These are phyloP conservation scores for Notodonta dromedarius DNA, from an alignment of 2,888 invertebrate genomes.

Conservation along the genomic window DNA sequence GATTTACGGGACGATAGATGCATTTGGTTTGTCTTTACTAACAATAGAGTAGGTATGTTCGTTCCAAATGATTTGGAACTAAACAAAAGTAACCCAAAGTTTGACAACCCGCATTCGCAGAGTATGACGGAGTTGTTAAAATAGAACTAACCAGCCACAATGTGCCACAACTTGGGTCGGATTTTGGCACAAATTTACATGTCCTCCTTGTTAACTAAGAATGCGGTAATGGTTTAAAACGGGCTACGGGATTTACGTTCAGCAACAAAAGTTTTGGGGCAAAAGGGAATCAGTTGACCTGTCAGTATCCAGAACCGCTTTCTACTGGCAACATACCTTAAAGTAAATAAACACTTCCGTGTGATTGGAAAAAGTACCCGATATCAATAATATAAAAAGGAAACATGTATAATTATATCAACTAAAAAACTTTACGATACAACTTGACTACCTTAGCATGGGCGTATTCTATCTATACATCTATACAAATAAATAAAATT, in stretches of 20 bases:
- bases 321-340: too few species aligned
- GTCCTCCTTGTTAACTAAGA: constrained; percentile 20
- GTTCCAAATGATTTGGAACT: background rate
- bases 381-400: background rate
- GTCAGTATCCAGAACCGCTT: background rate
- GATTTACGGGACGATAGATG: too few species aligned
- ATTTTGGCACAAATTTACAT: constrained; percentile 38
- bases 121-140: constrained; percentile 35
- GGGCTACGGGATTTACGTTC: constrained; percentile 6
- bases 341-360: too few species aligned
- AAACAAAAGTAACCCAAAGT: constrained; percentile 6
- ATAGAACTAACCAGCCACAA: constrained; percentile 56
- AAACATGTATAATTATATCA: too few species aligned
- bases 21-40: too few species aligned
- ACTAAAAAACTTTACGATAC: too few species aligned
- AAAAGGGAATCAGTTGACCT: background rate
- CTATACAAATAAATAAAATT: too few species aligned
- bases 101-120: constrained; percentile 26
- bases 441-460: too few species aligned
- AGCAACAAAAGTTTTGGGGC: background rate
- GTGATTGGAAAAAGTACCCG: background rate
- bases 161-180: constrained; percentile 34
- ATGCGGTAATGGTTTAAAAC: constrained; percentile 23
- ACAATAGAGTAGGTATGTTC: too few species aligned
- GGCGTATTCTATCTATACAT: too few species aligned